Conservation (phyloP, 2,888 invertebrate species). For the Epistrophe eligans region DNA sequence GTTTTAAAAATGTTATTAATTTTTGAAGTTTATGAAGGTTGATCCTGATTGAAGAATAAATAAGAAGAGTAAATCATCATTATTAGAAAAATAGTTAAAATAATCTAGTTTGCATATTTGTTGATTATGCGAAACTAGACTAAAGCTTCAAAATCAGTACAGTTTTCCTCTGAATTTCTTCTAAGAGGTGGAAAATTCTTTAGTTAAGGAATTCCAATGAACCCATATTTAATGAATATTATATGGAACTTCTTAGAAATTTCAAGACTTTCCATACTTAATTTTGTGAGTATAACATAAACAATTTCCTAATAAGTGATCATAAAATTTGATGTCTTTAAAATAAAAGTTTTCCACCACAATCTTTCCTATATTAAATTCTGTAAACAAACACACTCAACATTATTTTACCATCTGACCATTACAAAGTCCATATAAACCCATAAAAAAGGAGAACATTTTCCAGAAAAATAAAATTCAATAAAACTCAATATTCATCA, state of each 20-base stretch:
- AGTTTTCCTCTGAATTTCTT: too few relatives aligned
- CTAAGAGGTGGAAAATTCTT: too few relatives aligned
- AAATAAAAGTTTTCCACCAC: background rate
- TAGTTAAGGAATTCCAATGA: too few relatives aligned
- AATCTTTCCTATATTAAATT: background rate
- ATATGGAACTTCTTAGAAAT: background rate
- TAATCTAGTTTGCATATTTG: too few relatives aligned
- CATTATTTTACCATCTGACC: conserved; percentile 8
- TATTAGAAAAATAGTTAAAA: too few relatives aligned
- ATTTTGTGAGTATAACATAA: background rate
- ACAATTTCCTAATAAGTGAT: conserved; percentile 13
- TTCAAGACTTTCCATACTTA: background rate
- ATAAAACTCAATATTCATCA: conserved; percentile 54
- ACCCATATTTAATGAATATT: too few relatives aligned
- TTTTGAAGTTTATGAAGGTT: too few relatives aligned
- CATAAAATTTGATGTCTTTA: background rate
- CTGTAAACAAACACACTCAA: background rate
- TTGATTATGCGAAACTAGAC: too few relatives aligned
- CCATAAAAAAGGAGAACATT: conserved; percentile 46
- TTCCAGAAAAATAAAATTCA: conserved; percentile 31
- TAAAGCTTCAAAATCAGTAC: too few relatives aligned
- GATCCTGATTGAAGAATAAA: too few relatives aligned
- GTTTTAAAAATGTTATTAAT: too few relatives aligned
- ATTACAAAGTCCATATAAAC: conserved; percentile 7
- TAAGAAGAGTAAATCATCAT: too few relatives aligned